These are phyloP conservation scores for Scarus forsteni DNA, from an alignment of 2,797 vertebrate genomes.

Conservation along the genomic window DNA sequence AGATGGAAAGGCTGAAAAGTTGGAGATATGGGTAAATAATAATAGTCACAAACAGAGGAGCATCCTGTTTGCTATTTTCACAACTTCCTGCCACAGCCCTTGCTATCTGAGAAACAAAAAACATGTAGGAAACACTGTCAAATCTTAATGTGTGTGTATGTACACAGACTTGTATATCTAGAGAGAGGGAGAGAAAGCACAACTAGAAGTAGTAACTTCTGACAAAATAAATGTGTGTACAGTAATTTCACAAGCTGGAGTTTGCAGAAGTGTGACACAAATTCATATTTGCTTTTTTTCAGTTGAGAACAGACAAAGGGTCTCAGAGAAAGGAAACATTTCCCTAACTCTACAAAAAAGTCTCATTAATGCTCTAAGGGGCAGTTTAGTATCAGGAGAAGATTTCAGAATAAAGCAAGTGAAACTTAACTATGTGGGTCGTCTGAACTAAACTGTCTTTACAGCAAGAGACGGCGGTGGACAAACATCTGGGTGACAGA, in stretches of 20 bases:
- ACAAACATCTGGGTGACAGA: slow-evolving; percentile 19
- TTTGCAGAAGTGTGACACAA: not conserved
- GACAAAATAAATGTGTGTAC: slow-evolving; percentile 19
- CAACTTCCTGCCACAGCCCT: slow-evolving; percentile 71
- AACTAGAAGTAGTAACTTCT: slow-evolving; percentile 8
- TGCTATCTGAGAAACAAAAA: slow-evolving; percentile 66
- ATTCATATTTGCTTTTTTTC: not conserved
- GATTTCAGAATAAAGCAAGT: not conserved
- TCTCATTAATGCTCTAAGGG: not conserved
- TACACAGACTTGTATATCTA: not conserved
- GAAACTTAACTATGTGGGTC: slow-evolving; percentile 1
- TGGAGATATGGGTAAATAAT: slow-evolving; percentile 50
- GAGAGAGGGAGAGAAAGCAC: not conserved
- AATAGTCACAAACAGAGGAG: slow-evolving; percentile 64
- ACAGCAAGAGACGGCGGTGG: not conserved
- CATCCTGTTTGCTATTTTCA: slow-evolving; percentile 73
- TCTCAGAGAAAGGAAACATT: not conserved
- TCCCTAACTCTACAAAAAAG: not conserved
- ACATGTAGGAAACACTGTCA: slow-evolving; percentile 20
- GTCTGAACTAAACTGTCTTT: not conserved
- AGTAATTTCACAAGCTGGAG: not conserved
- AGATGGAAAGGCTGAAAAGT: slow-evolving; percentile 58
- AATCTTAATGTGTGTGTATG: not conserved
- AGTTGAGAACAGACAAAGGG: not conserved
- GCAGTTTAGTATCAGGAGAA: slow-evolving; percentile 1